These are phyloP conservation scores for Magallana nippona DNA, from an alignment of 2,888 invertebrate genomes.

Conservation along the genomic window DNA sequence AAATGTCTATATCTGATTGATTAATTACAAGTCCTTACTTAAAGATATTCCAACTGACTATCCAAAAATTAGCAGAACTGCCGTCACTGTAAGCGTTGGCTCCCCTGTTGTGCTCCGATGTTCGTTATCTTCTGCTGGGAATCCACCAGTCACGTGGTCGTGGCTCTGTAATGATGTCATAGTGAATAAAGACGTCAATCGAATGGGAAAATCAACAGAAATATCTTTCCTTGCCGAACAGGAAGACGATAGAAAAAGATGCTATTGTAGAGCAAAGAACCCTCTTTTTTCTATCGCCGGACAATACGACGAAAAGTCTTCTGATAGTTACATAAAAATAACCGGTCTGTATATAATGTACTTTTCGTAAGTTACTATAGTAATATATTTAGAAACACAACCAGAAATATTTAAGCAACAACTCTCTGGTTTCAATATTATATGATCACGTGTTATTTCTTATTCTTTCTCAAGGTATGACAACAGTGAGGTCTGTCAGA, in stretches of 20 bases:
- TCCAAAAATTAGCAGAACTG: neutral
- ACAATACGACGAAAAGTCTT: neutral
- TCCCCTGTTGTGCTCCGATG: neutral
- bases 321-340: neutral
- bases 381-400: too few species aligned
- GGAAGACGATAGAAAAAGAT: neutral
- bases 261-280: neutral
- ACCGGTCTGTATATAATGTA: too few species aligned
- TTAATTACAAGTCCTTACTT: too few species aligned
- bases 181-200: neutral
- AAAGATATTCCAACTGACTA: neutral
- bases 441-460: too few species aligned
- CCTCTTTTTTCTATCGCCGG: too few species aligned
- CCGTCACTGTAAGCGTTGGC: neutral
- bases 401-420: too few species aligned
- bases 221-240: neutral
- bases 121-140: constrained; percentile 5
- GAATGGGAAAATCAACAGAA: neutral
- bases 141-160: constrained; percentile 21
- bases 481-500: too few species aligned
- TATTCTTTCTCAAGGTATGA: too few species aligned
- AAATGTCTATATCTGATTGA: too few species aligned
- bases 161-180: neutral
- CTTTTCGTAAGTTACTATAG: too few species aligned
- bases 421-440: too few species aligned